Base-by-base conservation (phyloP, 2,797 vertebrate genomes). In the Podarcis siculus region DNA sequence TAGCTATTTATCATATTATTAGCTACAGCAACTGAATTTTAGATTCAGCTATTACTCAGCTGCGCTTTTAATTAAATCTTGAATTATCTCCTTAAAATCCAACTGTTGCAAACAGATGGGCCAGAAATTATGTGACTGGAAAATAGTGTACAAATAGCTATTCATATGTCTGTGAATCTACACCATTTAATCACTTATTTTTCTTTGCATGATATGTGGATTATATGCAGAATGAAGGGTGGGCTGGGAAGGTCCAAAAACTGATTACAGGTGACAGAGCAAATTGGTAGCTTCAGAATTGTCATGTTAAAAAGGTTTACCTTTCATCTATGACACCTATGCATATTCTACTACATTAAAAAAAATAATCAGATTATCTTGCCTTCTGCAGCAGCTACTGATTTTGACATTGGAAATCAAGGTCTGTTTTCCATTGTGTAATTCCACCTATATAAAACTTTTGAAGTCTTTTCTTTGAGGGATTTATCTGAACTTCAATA, bases 11-110 rank as follows among this genome's bases (percentile, higher is more conserved):
- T 82, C 69, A 64, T 71, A n/a, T n/a, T 45, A 87, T 45, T 72
- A 75, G 49, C 89, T 91, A 72, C 58, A 79, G 78, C 73, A 89
- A 79, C 78, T 82, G 2, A 69, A 0, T 81, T 42, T 78, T 37
- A 79, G 83, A 79, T 83, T 45, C 19, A 30, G 32, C 5, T 25
- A 5, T 61, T 91, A 19, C 23, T 88, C 92, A 69, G 0, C 49
- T 90, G 3, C 12, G 83, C 25, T 77, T 45, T 69, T 58, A 32
- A 13, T 81, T 79, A 73, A 76, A 82, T 25, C 90, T 90, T 35
- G 64, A 71, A 77, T 83, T 91, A 32, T 67, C 25, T 9, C 8
- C 8, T 88, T 30, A 88, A 82, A 77, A 27, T 19, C 1, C 17
- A 73, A 8, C 27, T 86, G 9, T 25, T 49, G 32, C 8, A 25